Evolutionary conservation across 2,797 vertebrate species (phyloP).

Genomic region (Silurus lanzhouensis): DNA sequence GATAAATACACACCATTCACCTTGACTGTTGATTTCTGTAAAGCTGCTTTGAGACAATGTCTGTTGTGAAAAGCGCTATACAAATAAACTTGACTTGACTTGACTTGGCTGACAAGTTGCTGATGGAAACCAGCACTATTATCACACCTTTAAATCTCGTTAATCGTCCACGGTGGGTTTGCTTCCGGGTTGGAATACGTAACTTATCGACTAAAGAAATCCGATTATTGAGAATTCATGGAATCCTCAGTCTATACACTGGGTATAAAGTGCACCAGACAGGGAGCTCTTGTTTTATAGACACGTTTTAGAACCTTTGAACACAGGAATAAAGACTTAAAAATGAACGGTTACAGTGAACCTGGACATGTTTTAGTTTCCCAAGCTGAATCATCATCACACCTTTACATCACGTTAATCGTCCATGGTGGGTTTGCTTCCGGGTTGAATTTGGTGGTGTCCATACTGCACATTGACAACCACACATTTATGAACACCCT

Average conservation of each 20-base stretch:
- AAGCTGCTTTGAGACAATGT: too few species aligned
- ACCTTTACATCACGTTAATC: not conserved
- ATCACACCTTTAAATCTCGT: not conserved
- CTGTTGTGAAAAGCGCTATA: too few species aligned
- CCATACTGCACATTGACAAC: too few species aligned
- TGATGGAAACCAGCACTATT: too few species aligned
- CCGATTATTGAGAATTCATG: not conserved
- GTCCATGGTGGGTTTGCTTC: not conserved
- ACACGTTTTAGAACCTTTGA: not conserved
- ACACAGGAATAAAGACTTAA: too few species aligned
- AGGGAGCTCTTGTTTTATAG: not conserved
- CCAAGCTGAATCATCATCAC: not conserved
- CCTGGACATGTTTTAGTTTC: not conserved
- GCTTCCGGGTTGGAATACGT: slow-evolving; percentile 14
- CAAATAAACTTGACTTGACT: too few species aligned
- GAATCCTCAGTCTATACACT: not conserved
- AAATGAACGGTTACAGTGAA: too few species aligned
- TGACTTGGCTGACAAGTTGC: not conserved
- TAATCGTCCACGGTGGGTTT: not conserved
- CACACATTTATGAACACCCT: too few species aligned
- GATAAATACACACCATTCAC: too few species aligned
- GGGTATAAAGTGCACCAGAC: not conserved
- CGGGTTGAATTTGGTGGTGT: not conserved
- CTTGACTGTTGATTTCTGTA: too few species aligned
- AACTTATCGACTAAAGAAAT: not conserved